Conservation (phyloP, 2,797 vertebrate species). For the Anisognathus igniventris region DNA sequence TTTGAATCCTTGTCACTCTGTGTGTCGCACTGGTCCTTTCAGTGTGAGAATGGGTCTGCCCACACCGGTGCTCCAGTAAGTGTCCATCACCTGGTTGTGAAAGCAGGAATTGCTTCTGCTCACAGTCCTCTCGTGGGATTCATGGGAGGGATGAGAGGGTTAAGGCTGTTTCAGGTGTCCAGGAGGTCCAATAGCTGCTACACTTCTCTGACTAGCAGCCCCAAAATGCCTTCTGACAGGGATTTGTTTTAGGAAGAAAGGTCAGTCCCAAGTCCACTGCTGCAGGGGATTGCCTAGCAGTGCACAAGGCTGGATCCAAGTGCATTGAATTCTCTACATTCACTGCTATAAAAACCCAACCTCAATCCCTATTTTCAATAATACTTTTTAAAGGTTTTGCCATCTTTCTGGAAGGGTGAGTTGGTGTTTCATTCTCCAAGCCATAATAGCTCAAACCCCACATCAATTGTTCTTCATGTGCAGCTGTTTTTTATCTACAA, state of each 20-base stretch:
- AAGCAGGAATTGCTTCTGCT: not conserved
- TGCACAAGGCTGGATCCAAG: not conserved
- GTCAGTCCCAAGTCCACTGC: not conserved
- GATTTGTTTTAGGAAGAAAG: not conserved
- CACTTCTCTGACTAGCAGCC: not conserved
- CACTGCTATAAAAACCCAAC: not conserved
- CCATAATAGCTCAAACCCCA: constrained; percentile 11
- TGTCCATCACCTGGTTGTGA: not conserved
- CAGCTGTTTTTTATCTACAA: constrained; percentile 56
- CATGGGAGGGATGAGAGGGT: not conserved
- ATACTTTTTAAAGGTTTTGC: not conserved
- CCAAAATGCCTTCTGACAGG: not conserved
- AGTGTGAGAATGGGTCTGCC: not conserved
- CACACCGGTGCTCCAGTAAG: not conserved
- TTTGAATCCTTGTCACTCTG: not conserved
- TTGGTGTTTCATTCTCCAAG: constrained; percentile 27
- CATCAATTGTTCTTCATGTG: constrained; percentile 44
- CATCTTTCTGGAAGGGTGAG: not conserved
- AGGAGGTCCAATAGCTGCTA: not conserved
- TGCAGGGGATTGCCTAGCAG: not conserved
- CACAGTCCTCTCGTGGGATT: not conserved
- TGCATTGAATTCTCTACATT: not conserved
- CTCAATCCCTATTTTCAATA: not conserved
- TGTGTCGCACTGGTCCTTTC: not conserved
- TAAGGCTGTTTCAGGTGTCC: not conserved